These are phyloP conservation scores for Camponotus pennsylvanicus DNA, from an alignment of 1,140 invertebrate genomes.

Conservation along the genomic window DNA sequence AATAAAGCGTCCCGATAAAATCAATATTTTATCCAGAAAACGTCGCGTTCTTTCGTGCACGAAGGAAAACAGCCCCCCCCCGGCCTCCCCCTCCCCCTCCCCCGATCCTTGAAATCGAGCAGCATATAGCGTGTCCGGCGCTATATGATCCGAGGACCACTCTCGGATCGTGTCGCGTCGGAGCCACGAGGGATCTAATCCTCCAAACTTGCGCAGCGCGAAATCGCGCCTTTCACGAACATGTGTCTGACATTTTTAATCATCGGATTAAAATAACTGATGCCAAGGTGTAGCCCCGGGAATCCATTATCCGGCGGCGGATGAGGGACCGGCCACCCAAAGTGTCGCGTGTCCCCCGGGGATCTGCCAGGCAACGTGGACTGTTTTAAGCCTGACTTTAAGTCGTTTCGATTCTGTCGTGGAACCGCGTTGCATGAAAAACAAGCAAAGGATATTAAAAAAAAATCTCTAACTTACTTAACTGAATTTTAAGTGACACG, in stretches of 20 bases:
- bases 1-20: slow-evolving; percentile 21
- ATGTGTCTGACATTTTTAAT: slow-evolving; percentile 86
- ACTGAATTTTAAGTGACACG: slow-evolving; percentile 26
- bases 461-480: not conserved
- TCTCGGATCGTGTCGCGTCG: slow-evolving; percentile 69
- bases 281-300: slow-evolving; percentile 80
- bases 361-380: slow-evolving; percentile 73
- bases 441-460: not conserved
- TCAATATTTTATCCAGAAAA: slow-evolving; percentile 5
- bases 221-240: slow-evolving; percentile 81
- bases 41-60: not conserved
- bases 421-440: slow-evolving; percentile 30
- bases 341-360: slow-evolving; percentile 81
- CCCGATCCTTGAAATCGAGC: slow-evolving; percentile 32
- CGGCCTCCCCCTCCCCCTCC: not conserved
- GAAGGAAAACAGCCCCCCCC: not conserved
- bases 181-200: slow-evolving; percentile 71
- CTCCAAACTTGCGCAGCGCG: slow-evolving; percentile 70
- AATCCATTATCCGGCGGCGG: slow-evolving; percentile 81
- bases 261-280: slow-evolving; percentile 85
- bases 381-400: slow-evolving; percentile 69
- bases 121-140: slow-evolving; percentile 59
- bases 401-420: slow-evolving; percentile 69
- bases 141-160: slow-evolving; percentile 61
- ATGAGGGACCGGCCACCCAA: slow-evolving; percentile 82